Base-by-base conservation (phyloP, 2,113 vertebrate genomes). In the Dicerorhinus sumatrensis region DNA sequence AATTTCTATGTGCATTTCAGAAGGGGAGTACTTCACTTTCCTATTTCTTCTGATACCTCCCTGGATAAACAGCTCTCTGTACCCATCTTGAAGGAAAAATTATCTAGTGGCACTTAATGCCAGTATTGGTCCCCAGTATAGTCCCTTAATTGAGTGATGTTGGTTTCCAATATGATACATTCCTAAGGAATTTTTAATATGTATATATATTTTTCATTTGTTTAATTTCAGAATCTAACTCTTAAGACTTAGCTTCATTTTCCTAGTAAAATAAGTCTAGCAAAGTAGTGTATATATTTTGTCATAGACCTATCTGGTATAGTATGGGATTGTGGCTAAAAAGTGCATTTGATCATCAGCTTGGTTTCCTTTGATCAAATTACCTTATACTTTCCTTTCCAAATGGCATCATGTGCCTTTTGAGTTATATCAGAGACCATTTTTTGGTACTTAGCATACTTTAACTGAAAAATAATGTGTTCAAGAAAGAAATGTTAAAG, bases 311-410 rank as follows among this genome's bases (percentile, higher is more conserved):
- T 70, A 33, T 70, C 7, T 46, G 84, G 17, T 63, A 58, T 73
- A 54, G 65, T 29, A n/a, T 29, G 12, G n/a, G 36, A 48, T 75
- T 27, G 39, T 85, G 31, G 20, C 63, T 77, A 70, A 65, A 60
- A 75, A 91, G 6, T 85, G 9, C 6, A 1, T 79, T 82, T 89
- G n/a, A 67, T 95, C 72, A 82, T 58, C 16, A 92, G 1, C 10
- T 89, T 79, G 69, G 31, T 87, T 94, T 96, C n/a, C 46, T 92
- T 94, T 89, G 69, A 96, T 17, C 6, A 17, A 65, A 36, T 86
- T 96, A 92, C 31, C 27, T 89, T 63, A 42, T 51, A 48, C 18
- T 70, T 82, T 77, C 25, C 42, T 88, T 93, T 94, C 51, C 14
- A 81, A 95, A 23, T 76, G 72, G 17, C 9, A 36, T 85, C 75